phyloP scores from a whole-genome alignment of 2,888 invertebrate genomes.

The Epinotia ramella region DNA sequence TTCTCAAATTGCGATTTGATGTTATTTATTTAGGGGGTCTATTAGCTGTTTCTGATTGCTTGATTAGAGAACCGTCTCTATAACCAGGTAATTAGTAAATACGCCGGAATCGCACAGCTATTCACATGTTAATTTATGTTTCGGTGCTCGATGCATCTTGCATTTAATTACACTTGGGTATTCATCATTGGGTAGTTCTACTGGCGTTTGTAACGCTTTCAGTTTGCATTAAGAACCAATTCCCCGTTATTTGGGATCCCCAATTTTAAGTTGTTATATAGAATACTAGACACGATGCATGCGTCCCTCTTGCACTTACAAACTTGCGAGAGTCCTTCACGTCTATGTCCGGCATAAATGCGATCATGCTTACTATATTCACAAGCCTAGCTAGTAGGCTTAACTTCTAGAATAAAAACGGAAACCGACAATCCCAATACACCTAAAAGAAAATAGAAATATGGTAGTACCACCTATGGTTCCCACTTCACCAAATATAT shows the following conservation, averaged over 20 bases:
- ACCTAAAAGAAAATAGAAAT: too few species aligned
- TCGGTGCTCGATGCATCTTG: background rate
- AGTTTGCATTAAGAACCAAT: background rate
- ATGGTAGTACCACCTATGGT: too few species aligned
- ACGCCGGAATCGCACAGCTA: background rate
- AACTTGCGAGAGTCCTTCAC: too few species aligned
- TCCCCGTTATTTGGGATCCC: background rate
- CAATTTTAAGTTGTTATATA: background rate
- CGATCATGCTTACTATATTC: too few species aligned
- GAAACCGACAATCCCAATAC: too few species aligned
- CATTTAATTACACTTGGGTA: background rate
- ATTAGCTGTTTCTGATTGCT: slow-evolving; percentile 27
- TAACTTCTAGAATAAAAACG: too few species aligned
- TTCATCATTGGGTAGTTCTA: background rate
- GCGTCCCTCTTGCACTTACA: too few species aligned
- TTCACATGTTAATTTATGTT: slow-evolving; percentile 11
- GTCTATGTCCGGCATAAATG: too few species aligned
- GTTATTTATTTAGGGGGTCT: slow-evolving; percentile 24
- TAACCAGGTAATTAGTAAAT: background rate
- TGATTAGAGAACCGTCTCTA: slow-evolving; percentile 22
- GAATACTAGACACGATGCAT: background rate
- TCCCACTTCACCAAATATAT: too few species aligned
- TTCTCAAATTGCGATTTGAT: slow-evolving; percentile 24
- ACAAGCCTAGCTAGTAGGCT: too few species aligned
- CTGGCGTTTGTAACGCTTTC: background rate